phyloP scores from a whole-genome alignment of 2,113 vertebrate species.

The Telmatochromis sp. region DNA sequence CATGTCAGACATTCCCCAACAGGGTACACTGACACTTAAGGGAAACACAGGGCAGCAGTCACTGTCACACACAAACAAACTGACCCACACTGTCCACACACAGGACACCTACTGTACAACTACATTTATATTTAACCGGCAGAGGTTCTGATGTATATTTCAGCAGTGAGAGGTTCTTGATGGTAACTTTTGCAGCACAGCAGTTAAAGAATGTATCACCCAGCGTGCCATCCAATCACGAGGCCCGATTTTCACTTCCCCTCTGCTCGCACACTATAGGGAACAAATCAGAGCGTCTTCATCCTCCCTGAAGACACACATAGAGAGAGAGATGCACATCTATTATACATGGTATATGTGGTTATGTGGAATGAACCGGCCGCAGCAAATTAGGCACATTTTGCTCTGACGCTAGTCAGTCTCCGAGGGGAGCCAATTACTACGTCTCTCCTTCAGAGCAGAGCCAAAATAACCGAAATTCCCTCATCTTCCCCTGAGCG shows the following conservation, averaged over 20 bases:
- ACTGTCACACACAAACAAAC: background rate
- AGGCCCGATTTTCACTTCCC: slow-evolving; percentile 6
- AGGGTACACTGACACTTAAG: background rate
- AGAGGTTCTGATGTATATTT: slow-evolving; percentile 50
- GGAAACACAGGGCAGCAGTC: background rate
- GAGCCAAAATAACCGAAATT: slow-evolving; percentile 41
- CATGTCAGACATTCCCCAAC: slow-evolving; percentile 13
- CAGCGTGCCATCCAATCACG: slow-evolving; percentile 41
- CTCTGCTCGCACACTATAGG: slow-evolving; percentile 10
- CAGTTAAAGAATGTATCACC: slow-evolving; percentile 52
- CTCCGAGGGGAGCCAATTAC: slow-evolving; percentile 60
- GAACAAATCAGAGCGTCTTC: slow-evolving; percentile 33
- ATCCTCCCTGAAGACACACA: slow-evolving; percentile 17
- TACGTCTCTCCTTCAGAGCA: slow-evolving; percentile 27
- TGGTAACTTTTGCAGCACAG: slow-evolving; percentile 42
- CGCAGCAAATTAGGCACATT: slow-evolving; percentile 43
- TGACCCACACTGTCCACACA: background rate
- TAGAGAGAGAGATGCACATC: slow-evolving; percentile 10
- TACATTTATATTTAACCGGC: slow-evolving; percentile 55
- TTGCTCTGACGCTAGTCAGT: slow-evolving; percentile 10
- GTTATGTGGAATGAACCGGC: slow-evolving; percentile 16
- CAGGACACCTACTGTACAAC: background rate
- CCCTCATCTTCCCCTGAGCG: slow-evolving; percentile 1
- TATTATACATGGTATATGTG: slow-evolving; percentile 49
- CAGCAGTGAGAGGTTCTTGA: slow-evolving; percentile 25